phyloP scores from a whole-genome alignment of 2,888 invertebrate genomes.

The Macropis europaea region DNA sequence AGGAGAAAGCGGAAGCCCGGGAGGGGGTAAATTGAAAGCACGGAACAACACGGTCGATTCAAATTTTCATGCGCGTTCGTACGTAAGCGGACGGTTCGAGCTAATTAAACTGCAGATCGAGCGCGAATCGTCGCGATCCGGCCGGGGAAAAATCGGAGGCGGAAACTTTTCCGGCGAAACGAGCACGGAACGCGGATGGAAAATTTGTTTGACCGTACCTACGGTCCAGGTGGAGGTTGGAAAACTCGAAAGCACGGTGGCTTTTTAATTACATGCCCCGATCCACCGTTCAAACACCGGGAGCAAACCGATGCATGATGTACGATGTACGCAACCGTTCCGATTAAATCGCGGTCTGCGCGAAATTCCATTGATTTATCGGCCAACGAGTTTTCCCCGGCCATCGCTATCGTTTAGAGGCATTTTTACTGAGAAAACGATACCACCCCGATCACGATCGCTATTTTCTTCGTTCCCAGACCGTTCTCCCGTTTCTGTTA shows the following conservation, averaged over 20 bases:
- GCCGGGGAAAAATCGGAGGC: neutral
- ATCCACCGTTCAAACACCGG: neutral
- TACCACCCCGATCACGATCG: too few relatives aligned
- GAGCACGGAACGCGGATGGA: neutral
- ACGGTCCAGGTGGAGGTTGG: neutral
- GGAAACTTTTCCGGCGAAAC: neutral
- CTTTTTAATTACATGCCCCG: constrained; percentile 23
- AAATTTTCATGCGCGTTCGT: constrained; percentile 17
- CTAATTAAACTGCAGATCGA: constrained; percentile 14
- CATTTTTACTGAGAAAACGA: too few relatives aligned
- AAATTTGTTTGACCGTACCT: neutral
- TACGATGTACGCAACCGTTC: constrained; percentile 15
- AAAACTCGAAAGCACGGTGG: neutral
- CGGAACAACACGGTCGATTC: neutral
- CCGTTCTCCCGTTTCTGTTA: too few relatives aligned
- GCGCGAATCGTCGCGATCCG: neutral
- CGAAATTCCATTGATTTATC: constrained; percentile 32
- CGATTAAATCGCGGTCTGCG: constrained; percentile 4
- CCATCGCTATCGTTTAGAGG: neutral
- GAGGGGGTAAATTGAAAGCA: neutral
- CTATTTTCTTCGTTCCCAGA: too few relatives aligned
- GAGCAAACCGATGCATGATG: constrained; percentile 18
- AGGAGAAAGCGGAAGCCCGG: neutral
- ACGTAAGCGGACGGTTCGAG: neutral
- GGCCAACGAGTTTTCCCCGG: neutral